phyloP scores from a whole-genome alignment of 2,797 vertebrate species.

The Enoplosus armatus region DNA sequence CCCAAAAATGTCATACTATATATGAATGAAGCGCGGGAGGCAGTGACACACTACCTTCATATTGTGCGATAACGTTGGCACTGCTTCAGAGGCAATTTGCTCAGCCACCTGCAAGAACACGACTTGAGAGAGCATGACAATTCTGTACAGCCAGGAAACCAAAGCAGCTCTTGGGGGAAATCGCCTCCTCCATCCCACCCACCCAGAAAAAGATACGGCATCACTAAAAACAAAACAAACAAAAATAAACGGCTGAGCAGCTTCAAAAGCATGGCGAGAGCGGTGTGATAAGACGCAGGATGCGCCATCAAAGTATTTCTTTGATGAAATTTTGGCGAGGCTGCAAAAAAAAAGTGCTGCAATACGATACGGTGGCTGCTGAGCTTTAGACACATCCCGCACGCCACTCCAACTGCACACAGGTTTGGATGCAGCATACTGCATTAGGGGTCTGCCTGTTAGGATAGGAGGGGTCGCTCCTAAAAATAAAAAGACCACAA shows the following conservation, averaged over 20 bases:
- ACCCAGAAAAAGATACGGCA: background rate
- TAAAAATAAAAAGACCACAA: background rate
- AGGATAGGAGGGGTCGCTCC: background rate
- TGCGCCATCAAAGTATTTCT: conserved; percentile 49
- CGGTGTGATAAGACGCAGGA: conserved; percentile 29
- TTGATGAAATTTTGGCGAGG: conserved; percentile 42
- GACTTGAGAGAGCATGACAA: background rate
- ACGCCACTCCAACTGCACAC: conserved; percentile 1
- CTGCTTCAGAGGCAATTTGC: conserved; percentile 1
- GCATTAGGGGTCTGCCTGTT: background rate
- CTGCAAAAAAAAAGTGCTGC: conserved; percentile 33
- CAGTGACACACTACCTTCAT: background rate
- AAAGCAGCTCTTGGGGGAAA: conserved; percentile 2
- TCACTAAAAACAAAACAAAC: no score
- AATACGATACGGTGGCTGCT: conserved; percentile 33
- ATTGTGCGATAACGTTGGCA: background rate
- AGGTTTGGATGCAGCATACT: conserved; percentile 25
- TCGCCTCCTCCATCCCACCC: conserved; percentile 16
- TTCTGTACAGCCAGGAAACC: background rate
- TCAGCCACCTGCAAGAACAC: background rate
- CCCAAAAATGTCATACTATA: background rate
- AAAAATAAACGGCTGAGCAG: background rate
- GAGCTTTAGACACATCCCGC: conserved; percentile 43
- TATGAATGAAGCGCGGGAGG: background rate
- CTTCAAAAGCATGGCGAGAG: background rate